Base-by-base conservation (phyloP, 2,888 invertebrate genomes). In the Troilus luridus region DNA sequence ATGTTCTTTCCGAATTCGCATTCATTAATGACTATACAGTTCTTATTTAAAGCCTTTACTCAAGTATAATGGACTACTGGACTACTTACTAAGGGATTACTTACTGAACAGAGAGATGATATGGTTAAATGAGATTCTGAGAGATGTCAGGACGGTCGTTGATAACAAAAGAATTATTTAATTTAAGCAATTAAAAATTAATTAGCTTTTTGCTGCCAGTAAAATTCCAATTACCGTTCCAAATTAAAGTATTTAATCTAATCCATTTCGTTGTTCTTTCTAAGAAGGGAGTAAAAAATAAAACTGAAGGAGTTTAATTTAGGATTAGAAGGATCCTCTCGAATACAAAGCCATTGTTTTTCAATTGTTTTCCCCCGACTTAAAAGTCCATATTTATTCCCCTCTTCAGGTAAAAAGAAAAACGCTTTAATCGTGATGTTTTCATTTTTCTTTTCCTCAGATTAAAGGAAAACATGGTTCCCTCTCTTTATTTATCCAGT, bases 401-500 rank as follows among this genome's bases (percentile, higher is more conserved):
- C 85, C 11, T 54, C 56, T 85, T 85, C 54, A 56, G 41, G 10
- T 17, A 27, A 41, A 41, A 77, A 41, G 72, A 85, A 85, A 56
- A 56, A n/a, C 21, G 56, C n/a, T 58, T 85, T 85, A 85, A 85
- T 85, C 21, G 85, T n/a, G 85, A n/a, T 85, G 85, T 85, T 85
- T 85, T 85, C 85, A 85, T 85, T 85, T 85, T 85, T 85, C 85
- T 85, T 85, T 19, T n/a, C 85, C n/a, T n/a, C 58, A 58, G 85
- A 85, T 85, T 85, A 85, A 85, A 85, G 85, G 85, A 85, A 85
- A 85, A 85, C 85, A 85, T 12, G 85, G 85, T 85, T 58, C 85
- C 85, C 85, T 56, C 81, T 56, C 41, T 85, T 58, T 85, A 85
- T 85, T 85, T 85, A 85, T 58, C 85, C 85, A 85, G 56, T 85